Base-by-base conservation (phyloP, 2,113 vertebrate genomes). In the Rhineura floridana region DNA sequence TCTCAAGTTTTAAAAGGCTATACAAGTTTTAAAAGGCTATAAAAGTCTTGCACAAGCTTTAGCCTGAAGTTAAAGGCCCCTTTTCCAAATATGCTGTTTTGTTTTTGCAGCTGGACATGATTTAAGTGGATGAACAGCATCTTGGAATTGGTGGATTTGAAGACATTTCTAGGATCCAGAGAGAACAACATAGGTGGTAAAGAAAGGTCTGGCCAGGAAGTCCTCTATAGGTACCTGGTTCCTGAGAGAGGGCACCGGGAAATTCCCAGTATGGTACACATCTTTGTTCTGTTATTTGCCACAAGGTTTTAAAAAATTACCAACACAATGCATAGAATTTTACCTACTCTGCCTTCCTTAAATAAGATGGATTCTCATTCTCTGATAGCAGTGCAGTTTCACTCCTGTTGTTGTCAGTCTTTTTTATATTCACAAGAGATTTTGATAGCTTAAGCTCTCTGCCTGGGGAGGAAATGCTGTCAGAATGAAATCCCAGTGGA, bases 91-190 rank as follows among this genome's bases (percentile, higher is more conserved):
- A 1, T 81, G 0, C 91, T 91, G 75, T 39, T 72, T 72, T 94
- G 95, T 96, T 0, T 96, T 95, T 97, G 85, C 97, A 99, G 98
- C 96, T 99, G 96, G 98, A 99, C 96, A 97, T 98, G 98, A 98
- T 99, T 94, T 99, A 96, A 97, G 55, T 33, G 1, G 0, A 77
- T 55, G 6, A 2, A 3, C 70, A 84, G 33, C 0, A 9, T n/a
- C 44, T 12, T 25, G 55, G 62, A 0, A 30, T 33, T 63, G 73
- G 70, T 77, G 15, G 39, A 55, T 70, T 80, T 81, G 89, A 93
- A 67, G 88, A 90, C n/a, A 19, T 79, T 39, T 62, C 36, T 70
- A 52, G 80, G 6, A 50, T 59, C 80, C 42, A 88, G 84, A 62
- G 33, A 48, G 6, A 63, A 48, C 59, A 78, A 76, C 84, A 42